Percentiles rank a stretch among this genome's conserved stretches.
Conservation (phyloP, 1,140 invertebrate species). For the Ceratoteleas bidentatus region DNA sequence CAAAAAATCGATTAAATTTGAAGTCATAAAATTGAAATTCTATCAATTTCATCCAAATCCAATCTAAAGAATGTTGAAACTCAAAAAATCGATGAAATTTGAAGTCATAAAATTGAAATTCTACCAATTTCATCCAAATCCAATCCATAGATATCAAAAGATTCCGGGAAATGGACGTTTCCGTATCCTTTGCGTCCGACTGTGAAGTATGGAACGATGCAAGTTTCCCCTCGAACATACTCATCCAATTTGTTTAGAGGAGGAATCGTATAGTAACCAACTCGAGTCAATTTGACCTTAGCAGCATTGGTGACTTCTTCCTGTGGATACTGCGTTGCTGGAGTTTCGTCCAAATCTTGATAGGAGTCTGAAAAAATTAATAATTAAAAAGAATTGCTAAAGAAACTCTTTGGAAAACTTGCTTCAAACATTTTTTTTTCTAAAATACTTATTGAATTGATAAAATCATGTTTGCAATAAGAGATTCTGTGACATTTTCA, state of each 20-base stretch:
- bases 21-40: too few species aligned
- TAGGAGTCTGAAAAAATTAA: constrained; percentile 65
- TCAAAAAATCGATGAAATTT: too few species aligned
- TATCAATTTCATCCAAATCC: constrained; percentile 93
- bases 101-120: too few species aligned
- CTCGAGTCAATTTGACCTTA: constrained; percentile 85
- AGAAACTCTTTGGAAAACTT: too few species aligned
- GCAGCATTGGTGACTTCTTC: constrained; percentile 81
- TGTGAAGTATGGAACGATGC: constrained; percentile 94
- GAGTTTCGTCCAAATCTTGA: constrained; percentile 71
- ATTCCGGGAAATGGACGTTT: constrained; percentile 93
- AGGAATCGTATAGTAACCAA: constrained; percentile 90
- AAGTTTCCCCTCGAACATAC: constrained; percentile 85
- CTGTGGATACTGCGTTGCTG: constrained; percentile 54
- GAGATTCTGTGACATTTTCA: too few species aligned
- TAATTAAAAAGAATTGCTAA: constrained; percentile 10
- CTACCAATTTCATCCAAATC: constrained; percentile 93
- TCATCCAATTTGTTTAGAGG: constrained; percentile 84
- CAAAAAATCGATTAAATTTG: too few species aligned
- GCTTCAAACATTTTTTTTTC: too few species aligned
- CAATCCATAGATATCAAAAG: constrained; percentile 92
- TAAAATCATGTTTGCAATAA: too few species aligned
- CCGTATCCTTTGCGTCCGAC: constrained; percentile 95
- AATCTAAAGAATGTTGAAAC: too few species aligned
- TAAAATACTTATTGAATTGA: too few species aligned